Evolutionary conservation across 2,888 invertebrate species (phyloP).

Genomic region (Gymnosoma rotundatum): DNA sequence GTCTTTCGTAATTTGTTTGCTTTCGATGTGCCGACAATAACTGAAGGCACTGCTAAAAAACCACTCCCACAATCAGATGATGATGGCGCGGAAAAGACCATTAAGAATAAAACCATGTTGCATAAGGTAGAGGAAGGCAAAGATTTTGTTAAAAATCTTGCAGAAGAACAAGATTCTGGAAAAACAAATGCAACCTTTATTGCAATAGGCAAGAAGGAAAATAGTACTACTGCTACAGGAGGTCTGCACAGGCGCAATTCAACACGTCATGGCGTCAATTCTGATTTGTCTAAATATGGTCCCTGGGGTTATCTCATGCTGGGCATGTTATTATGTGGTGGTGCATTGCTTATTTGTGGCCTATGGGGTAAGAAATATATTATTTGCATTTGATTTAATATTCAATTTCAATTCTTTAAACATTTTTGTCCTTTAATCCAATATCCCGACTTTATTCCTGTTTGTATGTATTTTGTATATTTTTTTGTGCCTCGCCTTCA

Average conservation of each 20-base stretch:
- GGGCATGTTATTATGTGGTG: slow-evolving; percentile 87
- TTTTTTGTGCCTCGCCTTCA: slow-evolving; percentile 6
- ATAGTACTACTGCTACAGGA: slow-evolving; percentile 43
- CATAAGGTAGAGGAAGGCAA: slow-evolving; percentile 75
- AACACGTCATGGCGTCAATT: slow-evolving; percentile 82
- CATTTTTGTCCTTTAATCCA: slow-evolving; percentile 26
- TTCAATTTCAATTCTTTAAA: neutral
- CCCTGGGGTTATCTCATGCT: slow-evolving; percentile 89
- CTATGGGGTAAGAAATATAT: slow-evolving; percentile 85
- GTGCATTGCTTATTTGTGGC: slow-evolving; percentile 87
- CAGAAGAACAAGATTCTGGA: slow-evolving; percentile 38
- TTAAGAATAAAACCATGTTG: slow-evolving; percentile 71
- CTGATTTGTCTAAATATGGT: slow-evolving; percentile 87
- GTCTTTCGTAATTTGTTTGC: slow-evolving; percentile 81
- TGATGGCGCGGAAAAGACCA: neutral
- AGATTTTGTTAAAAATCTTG: slow-evolving; percentile 19
- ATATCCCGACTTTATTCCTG: neutral
- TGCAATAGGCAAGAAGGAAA: slow-evolving; percentile 46
- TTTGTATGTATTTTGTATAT: neutral
- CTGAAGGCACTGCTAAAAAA: slow-evolving; percentile 67
- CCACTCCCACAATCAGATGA: slow-evolving; percentile 5
- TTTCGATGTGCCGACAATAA: slow-evolving; percentile 76
- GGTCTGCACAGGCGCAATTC: slow-evolving; percentile 77
- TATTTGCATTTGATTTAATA: neutral
- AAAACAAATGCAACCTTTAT: slow-evolving; percentile 8